Base-by-base conservation (phyloP, 2,797 vertebrate species). In the Bradypus variegatus region DNA sequence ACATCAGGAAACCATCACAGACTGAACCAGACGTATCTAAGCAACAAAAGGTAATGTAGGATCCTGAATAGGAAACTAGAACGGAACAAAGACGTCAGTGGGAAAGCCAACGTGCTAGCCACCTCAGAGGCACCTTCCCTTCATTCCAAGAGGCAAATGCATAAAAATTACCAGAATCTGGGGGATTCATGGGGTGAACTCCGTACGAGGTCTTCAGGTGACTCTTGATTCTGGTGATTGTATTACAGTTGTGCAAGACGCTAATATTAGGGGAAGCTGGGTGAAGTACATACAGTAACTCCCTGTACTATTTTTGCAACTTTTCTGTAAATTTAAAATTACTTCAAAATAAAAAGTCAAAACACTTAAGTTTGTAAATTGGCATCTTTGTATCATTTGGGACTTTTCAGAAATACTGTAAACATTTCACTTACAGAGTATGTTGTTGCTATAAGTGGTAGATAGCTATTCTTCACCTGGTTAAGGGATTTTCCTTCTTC, bases 61-160 rank as follows among this genome's bases (percentile, higher is more conserved):
- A 8, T 77, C 45, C 27, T 72, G 45, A 15, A 50, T 15, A 62
- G 8, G 78, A 55, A 93, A 75, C 29, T 48, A 67, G 65, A 65
- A 62, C 21, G 60, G 19, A 38, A 19, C 91, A 73, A 91, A 6
- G 4, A 13, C 29, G 48, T 48, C 29, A 29, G 38, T n/a, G 19
- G 31, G 13, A 58, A 77, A 62, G 36, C 55, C 89, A 78, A 53
- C 78, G 72, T 38, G 89, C 85, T 58, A 65, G 73, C 91, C 89
- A 13, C 86, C 55, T 45, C 25, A 75, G 86, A 92, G 94, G 77
- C 36, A 80, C 79, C 67, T 89, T 82, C 91, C 81, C 64, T 62
- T 81, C 76, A 70, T 84, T 91, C 88, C 89, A 77, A 76, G 92
- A 77, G 73, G 73, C 60, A 89, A 79, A 53, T 45, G 89, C 82